These are phyloP conservation scores for Notolabrus celidotus DNA, from an alignment of 2,797 vertebrate species.

Conservation along the genomic window DNA sequence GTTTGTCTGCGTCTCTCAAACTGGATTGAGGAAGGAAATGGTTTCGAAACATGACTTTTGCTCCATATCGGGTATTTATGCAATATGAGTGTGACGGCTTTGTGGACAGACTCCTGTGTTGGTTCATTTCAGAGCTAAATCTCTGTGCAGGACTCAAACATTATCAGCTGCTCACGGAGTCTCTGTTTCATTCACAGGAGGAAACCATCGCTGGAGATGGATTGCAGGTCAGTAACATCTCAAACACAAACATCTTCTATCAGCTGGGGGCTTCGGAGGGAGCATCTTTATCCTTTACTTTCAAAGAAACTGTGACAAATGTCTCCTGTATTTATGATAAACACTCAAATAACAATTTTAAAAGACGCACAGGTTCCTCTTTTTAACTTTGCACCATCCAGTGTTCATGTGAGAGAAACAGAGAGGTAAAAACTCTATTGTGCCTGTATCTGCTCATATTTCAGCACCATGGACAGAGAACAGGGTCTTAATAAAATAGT, in stretches of 20 bases:
- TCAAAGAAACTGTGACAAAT: too few species aligned
- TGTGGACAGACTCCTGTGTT: background rate
- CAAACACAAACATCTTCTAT: background rate
- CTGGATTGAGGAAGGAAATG: conserved; percentile 49
- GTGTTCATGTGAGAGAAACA: too few species aligned
- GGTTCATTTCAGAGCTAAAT: background rate
- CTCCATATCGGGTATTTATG: background rate
- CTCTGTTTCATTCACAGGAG: conserved; percentile 44
- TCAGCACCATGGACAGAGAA: too few species aligned
- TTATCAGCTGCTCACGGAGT: conserved; percentile 15
- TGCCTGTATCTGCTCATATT: too few species aligned
- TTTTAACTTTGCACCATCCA: too few species aligned
- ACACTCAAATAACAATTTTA: too few species aligned
- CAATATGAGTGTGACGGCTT: background rate
- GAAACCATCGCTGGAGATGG: conserved; percentile 27
- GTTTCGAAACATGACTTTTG: conserved; percentile 39
- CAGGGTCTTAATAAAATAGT: too few species aligned
- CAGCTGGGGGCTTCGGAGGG: background rate
- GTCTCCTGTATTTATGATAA: too few species aligned
- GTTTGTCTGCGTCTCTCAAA: background rate
- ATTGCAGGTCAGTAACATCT: conserved; percentile 54
- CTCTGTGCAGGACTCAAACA: background rate
- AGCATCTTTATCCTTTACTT: background rate
- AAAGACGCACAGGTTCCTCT: too few species aligned
- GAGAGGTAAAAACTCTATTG: too few species aligned